Base-by-base conservation (phyloP, 2,113 vertebrate genomes). In the Hydrochoerus hydrochaeris region DNA sequence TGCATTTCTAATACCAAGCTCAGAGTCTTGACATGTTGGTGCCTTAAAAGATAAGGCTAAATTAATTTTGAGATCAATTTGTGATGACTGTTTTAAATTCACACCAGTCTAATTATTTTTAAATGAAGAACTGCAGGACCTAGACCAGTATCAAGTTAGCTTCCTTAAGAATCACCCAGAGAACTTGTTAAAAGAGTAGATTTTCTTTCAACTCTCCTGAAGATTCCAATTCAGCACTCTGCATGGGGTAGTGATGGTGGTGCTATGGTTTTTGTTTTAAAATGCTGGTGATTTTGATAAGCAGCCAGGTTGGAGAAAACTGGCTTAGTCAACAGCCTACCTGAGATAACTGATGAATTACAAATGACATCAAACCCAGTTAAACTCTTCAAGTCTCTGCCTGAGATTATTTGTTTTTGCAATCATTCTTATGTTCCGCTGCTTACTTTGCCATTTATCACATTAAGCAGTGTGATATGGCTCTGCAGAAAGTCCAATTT, bases 361-460 rank as follows among this genome's bases (percentile, higher is more conserved):
- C 52, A 94, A 96, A 95, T 16, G 49, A 57, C 30, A 85, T 54
- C 54, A 41, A 78, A 60, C 13, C 19, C 49, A 91, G 28, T 73
- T 84, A 93, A 93, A 88, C 13, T 86, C 73, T 67, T 90, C 46
- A 71, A 63, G 75, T 9, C 7, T 77, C 57, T 44, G 69, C 9
- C 62, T 46, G 57, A 63, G 80, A 41, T 41, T 75, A 63, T 49
- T 78, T 4, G 49, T 87, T 73, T 95, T 82, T n/a, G 46, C 17
- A 91, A 49, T 84, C 35, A 9, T n/a, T 87, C 86, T 69, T 44
- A 69, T 7, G 28, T 60, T 78, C n/a, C 17, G 12, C 83, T 83
- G 80, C 32, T 63, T 71, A 67, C 44, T 69, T 46, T 20, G 80
- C n/a, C 83, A 92, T 75, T 97, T 57, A 69, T 93, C 62, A 69